Evolutionary conservation across 2,113 vertebrate species (phyloP), one percentile per base, ranked within the genome.

Genomic region (Ceyx margarethae): DNA sequence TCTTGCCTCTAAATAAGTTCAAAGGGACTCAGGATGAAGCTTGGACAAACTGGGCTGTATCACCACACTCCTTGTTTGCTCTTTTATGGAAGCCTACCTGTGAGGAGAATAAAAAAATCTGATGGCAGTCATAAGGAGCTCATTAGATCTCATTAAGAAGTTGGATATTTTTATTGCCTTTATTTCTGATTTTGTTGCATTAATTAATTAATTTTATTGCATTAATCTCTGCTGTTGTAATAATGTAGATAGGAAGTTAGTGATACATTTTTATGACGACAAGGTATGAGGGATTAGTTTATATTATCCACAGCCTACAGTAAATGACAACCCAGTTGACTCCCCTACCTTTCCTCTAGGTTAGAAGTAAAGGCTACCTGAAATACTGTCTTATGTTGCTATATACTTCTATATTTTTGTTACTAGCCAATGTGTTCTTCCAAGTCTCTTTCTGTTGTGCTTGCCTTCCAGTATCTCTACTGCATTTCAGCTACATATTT

Each of bases 401-500:
- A 15, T 35, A 69, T 1, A 2, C 5, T 45, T 50, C 5, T 37
- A 58, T 80, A 33, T 53, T 13, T 33, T 4, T 60, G 10, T 67
- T 69, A 77, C 43, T 35, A 80, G 3, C 3, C 40, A 68, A 8
- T 31, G 11, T 0, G 4, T 85, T 72, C 42, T 87, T 90, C 61
- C 48, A 43, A 75, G 11, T 18, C 57, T 31, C 45, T 54, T 91
- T 85, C 33, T 76, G 3, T 48, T 0, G 2, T 73, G 35, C 62
- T 78, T 89, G 25, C 68, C 9, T 94, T 92, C 58, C 50, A 85
- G 68, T 89, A 93, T 46, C 58, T 64, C 40, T 91, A 46, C 58
- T 71, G 45, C 79, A 96, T 92, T 91, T 85, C 61, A 88, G 54
- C 73, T 93, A 54, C 72, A 42, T 82, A 94, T 92, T 56, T 92